Percentiles rank a stretch among this genome's conserved stretches.
Evolutionary conservation across 2,797 vertebrate species (phyloP).

Genomic region (Pempheris klunzingeri): DNA sequence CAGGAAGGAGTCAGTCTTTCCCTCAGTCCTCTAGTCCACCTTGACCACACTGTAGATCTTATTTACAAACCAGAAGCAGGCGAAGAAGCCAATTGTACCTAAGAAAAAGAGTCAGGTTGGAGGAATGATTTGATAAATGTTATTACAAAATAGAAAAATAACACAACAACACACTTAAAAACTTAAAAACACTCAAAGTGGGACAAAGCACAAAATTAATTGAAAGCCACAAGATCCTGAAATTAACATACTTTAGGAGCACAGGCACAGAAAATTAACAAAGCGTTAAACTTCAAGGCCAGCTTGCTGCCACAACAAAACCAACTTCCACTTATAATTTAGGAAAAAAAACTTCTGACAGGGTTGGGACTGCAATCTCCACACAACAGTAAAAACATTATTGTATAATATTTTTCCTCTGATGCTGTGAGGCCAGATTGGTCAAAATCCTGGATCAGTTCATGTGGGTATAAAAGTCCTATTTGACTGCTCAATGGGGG

Average conservation of each 20-base stretch:
- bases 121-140: not conserved
- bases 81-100: constrained; percentile 99
- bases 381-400: constrained; percentile 4
- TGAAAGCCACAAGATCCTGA: not conserved
- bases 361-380: not conserved
- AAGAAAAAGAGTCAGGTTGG: constrained; percentile 35
- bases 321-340: constrained; percentile 26
- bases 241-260: not conserved
- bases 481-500: constrained; percentile 58
- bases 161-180: not conserved
- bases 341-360: constrained; percentile 42
- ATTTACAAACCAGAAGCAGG: constrained; percentile 99
- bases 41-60: constrained; percentile 99
- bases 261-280: not conserved
- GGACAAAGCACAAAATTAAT: constrained; percentile 4
- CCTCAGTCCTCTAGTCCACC: constrained; percentile 91
- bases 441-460: constrained; percentile 62
- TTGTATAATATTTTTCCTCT: too few species aligned
- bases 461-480: constrained; percentile 49
- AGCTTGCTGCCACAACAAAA: constrained; percentile 18
- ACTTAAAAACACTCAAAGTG: not conserved
- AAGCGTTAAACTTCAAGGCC: constrained; percentile 2
- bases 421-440: constrained; percentile 39
- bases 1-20: constrained; percentile 48
- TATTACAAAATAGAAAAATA: not conserved